These are phyloP conservation scores for Amphipoea lucens DNA, from an alignment of 2,888 invertebrate genomes.

Conservation along the genomic window DNA sequence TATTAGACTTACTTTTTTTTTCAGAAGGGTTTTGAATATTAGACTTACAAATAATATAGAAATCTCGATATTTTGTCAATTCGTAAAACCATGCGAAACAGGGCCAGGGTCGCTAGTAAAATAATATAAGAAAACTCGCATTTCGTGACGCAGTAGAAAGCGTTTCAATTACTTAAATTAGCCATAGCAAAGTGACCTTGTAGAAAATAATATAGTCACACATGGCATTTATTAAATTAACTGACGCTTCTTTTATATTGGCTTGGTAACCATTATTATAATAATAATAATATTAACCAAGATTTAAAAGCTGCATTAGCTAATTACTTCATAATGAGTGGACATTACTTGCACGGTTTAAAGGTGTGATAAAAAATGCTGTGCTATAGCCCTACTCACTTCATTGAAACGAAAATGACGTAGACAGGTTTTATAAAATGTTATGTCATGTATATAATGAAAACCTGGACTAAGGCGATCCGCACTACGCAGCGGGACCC, in stretches of 20 bases:
- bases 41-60: not conserved
- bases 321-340: conserved; percentile 1
- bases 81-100: not conserved
- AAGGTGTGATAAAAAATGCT: not conserved
- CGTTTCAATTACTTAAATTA: conserved; percentile 11
- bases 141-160: conserved; percentile 9
- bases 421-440: not conserved
- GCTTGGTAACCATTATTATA: conserved; percentile 11
- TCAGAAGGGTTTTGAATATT: not conserved
- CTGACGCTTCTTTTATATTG: not conserved
- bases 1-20: too few relatives aligned
- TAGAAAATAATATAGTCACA: conserved; percentile 8
- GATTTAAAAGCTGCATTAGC: conserved; percentile 4
- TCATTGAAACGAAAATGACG: not conserved
- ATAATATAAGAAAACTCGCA: not conserved
- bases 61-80: not conserved
- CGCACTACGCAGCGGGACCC: too few relatives aligned
- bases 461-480: too few relatives aligned
- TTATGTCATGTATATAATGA: too few relatives aligned
- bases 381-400: not conserved
- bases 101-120: not conserved
- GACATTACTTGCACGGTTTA: not conserved
- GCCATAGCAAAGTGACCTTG: conserved; percentile 4
- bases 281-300: not conserved
- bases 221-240: not conserved